Evolutionary conservation across 2,797 vertebrate species (phyloP).

Genomic region (Mallotus villosus): DNA sequence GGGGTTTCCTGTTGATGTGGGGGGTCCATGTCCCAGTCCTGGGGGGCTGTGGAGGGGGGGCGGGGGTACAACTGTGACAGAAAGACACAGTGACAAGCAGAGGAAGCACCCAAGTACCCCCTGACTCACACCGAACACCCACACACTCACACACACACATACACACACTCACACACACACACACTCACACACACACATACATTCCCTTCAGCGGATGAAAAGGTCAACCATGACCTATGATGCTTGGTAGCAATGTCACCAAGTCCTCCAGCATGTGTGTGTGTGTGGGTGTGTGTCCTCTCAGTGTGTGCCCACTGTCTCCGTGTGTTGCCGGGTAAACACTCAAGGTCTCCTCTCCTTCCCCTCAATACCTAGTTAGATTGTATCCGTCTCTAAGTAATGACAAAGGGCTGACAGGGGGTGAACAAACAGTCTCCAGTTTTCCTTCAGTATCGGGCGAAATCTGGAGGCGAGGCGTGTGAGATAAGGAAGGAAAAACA

Average conservation of each 20-base stretch:
- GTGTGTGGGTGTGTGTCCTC: background rate
- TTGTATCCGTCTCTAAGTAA: slow-evolving; percentile 36
- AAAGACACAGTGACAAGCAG: slow-evolving; percentile 34
- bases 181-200: slow-evolving; percentile 45
- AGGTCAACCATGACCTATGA: slow-evolving; percentile 49
- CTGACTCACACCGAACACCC: background rate
- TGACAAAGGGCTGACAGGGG: slow-evolving; percentile 31
- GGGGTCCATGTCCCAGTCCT: background rate
- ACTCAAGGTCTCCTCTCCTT: too few relatives aligned
- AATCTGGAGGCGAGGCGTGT: slow-evolving; percentile 19
- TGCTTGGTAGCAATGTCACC: slow-evolving; percentile 36
- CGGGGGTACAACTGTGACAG: slow-evolving; percentile 21
- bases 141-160: slow-evolving; percentile 2
- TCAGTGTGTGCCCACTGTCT: background rate
- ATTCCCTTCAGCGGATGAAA: slow-evolving; percentile 49
- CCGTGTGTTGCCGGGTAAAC: background rate
- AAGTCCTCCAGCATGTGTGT: background rate
- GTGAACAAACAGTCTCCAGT: slow-evolving; percentile 35
- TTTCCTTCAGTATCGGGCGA: slow-evolving; percentile 33
- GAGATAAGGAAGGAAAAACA: slow-evolving; percentile 10
- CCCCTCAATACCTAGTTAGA: slow-evolving; percentile 22
- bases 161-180: background rate
- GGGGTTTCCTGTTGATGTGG: background rate
- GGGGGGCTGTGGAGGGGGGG: background rate
- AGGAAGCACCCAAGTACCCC: slow-evolving; percentile 19